Evolutionary conservation across 2,797 vertebrate species (phyloP).

Genomic region (Aldrovandia affinis): DNA sequence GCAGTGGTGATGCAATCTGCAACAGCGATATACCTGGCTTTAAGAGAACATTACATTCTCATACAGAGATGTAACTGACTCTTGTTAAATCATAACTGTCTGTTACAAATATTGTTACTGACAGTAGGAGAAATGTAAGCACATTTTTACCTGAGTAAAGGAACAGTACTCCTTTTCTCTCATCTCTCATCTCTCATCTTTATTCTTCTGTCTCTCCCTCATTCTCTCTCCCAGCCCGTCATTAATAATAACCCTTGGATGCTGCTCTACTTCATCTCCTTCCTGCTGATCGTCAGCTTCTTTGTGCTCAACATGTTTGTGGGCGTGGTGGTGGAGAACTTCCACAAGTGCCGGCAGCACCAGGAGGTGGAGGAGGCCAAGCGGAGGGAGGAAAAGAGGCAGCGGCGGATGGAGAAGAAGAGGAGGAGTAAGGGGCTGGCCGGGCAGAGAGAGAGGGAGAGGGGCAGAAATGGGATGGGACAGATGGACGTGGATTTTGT

Average conservation of each 20-base stretch:
- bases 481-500: background rate
- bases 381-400: slow-evolving; percentile 79
- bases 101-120: too few relatives aligned
- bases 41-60: background rate
- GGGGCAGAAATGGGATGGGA: background rate
- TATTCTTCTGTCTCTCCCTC: slow-evolving; percentile 58
- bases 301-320: slow-evolving; percentile 92
- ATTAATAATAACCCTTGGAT: slow-evolving; percentile 85
- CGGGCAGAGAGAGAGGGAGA: background rate
- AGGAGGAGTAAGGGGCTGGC: slow-evolving; percentile 76
- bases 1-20: background rate
- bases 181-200: slow-evolving; percentile 23
- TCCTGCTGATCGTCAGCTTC: slow-evolving; percentile 90
- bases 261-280: slow-evolving; percentile 91
- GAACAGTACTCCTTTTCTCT: background rate
- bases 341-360: slow-evolving; percentile 88
- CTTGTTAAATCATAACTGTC: too few relatives aligned
- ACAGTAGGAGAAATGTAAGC: background rate
- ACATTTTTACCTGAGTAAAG: background rate
- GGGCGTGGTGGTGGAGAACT: slow-evolving; percentile 90
- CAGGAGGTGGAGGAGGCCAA: slow-evolving; percentile 81
- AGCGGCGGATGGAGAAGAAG: slow-evolving; percentile 81
- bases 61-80: background rate
- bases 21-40: background rate
- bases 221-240: slow-evolving; percentile 45